phyloP scores from a whole-genome alignment of 2,113 vertebrate species.

The Erpornis zantholeuca region DNA sequence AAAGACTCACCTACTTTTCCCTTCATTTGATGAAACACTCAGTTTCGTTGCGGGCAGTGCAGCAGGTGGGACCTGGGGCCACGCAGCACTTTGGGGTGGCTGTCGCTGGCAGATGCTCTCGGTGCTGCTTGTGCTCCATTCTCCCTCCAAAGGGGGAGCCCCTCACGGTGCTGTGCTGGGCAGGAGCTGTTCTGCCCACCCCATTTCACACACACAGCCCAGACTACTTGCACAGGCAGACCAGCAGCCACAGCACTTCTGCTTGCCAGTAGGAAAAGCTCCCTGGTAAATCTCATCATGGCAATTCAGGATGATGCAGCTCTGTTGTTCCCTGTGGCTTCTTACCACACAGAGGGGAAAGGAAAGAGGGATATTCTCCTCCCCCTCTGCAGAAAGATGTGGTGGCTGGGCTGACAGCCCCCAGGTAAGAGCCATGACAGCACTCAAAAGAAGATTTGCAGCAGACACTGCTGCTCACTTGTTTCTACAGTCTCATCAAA shows the following conservation, averaged over 20 bases:
- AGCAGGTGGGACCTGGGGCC: not conserved
- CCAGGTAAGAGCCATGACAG: not conserved
- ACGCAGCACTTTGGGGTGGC: fast-evolving
- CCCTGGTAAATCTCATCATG: not conserved
- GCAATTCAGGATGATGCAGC: not conserved
- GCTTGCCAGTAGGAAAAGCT: not conserved
- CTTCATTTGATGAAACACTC: not conserved
- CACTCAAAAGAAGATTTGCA: not conserved
- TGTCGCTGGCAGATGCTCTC: not conserved
- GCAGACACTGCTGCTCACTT: not conserved
- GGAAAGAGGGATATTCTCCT: not conserved
- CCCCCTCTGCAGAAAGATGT: not conserved
- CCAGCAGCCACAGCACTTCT: fast-evolving
- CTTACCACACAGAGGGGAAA: not conserved
- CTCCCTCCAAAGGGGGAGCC: fast-evolving
- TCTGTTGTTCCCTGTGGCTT: not conserved
- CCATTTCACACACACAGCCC: not conserved
- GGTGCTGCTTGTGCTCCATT: fast-evolving
- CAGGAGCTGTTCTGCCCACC: not conserved
- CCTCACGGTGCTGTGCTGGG: fast-evolving
- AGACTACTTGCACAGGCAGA: fast-evolving
- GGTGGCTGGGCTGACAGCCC: not conserved
- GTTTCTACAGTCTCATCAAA: not conserved
- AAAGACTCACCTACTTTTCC: not conserved
- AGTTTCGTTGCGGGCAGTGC: fast-evolving